Conservation (phyloP, 2,888 invertebrate genomes). For the Chrysolina haemoptera region DNA sequence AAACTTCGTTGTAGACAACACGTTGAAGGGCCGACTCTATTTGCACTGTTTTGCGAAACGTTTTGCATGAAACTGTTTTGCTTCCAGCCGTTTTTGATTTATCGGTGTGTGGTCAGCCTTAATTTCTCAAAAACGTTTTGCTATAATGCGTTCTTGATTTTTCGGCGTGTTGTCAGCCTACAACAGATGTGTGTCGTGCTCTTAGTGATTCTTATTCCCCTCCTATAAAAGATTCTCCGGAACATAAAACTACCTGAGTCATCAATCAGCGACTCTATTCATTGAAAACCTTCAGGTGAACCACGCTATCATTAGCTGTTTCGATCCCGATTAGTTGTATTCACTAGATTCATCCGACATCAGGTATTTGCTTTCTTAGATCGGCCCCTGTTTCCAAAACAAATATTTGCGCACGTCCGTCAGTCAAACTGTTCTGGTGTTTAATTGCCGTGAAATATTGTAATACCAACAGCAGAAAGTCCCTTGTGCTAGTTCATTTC, state of each 20-base stretch:
- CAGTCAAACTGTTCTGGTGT: conserved; percentile 57
- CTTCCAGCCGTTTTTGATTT: no score
- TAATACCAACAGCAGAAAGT: conserved; percentile 55
- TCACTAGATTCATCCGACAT: conserved; percentile 37
- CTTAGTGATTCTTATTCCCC: background rate
- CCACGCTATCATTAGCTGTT: background rate
- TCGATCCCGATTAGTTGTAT: background rate
- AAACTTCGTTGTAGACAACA: no score
- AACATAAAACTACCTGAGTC: background rate
- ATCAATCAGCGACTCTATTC: conserved; percentile 11
- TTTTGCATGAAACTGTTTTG: no score
- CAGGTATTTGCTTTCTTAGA: conserved; percentile 49
- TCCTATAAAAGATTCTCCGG: background rate
- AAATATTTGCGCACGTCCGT: conserved; percentile 59
- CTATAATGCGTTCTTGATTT: no score
- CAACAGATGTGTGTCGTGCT: no score
- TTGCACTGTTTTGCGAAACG: no score
- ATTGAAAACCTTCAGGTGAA: background rate
- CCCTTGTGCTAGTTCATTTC: conserved; percentile 40
- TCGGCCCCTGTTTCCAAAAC: conserved; percentile 55
- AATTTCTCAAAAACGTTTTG: no score
- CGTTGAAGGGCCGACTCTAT: no score
- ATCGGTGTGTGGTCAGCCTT: no score
- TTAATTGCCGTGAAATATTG: conserved; percentile 61
- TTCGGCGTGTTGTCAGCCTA: no score